These are phyloP conservation scores for Oryzias curvinotus DNA, from an alignment of 2,113 vertebrate genomes.

Conservation along the genomic window DNA sequence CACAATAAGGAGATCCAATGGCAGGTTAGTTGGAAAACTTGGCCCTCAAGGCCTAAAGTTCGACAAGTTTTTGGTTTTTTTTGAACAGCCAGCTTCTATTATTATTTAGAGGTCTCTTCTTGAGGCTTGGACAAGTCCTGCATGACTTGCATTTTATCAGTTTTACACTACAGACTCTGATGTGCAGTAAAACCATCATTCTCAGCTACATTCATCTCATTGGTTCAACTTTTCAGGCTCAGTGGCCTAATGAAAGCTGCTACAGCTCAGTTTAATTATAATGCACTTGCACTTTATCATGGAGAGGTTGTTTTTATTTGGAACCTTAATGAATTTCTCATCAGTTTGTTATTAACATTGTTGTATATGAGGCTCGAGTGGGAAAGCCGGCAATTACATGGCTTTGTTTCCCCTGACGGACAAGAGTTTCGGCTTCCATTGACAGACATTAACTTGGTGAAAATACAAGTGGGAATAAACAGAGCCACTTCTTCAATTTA, in stretches of 20 bases:
- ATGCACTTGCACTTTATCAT: constrained; percentile 69
- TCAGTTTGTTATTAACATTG: constrained; percentile 79
- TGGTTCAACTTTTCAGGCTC: constrained; percentile 60
- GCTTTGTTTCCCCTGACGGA: constrained; percentile 72
- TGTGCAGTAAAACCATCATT: constrained; percentile 60
- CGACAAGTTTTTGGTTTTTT: background rate
- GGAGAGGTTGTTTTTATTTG: constrained; percentile 79
- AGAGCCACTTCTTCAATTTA: constrained; percentile 22
- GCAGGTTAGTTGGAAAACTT: no score
- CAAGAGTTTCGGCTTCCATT: constrained; percentile 55
- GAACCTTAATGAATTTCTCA: constrained; percentile 80
- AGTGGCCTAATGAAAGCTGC: constrained; percentile 72
- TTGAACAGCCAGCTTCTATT: constrained; percentile 27
- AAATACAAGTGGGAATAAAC: constrained; percentile 38
- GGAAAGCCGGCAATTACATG: constrained; percentile 72
- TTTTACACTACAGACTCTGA: constrained; percentile 49
- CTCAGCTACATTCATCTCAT: constrained; percentile 67
- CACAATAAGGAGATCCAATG: no score
- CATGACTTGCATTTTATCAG: constrained; percentile 30
- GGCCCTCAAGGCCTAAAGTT: no score
- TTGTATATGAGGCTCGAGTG: constrained; percentile 65
- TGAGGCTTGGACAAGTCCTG: constrained; percentile 23
- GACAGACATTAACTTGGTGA: constrained; percentile 50
- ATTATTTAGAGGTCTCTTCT: constrained; percentile 20
- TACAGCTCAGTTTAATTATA: constrained; percentile 78